Base-by-base conservation (phyloP, 1,140 invertebrate genomes). In the Caenorhabditis briggsae region DNA sequence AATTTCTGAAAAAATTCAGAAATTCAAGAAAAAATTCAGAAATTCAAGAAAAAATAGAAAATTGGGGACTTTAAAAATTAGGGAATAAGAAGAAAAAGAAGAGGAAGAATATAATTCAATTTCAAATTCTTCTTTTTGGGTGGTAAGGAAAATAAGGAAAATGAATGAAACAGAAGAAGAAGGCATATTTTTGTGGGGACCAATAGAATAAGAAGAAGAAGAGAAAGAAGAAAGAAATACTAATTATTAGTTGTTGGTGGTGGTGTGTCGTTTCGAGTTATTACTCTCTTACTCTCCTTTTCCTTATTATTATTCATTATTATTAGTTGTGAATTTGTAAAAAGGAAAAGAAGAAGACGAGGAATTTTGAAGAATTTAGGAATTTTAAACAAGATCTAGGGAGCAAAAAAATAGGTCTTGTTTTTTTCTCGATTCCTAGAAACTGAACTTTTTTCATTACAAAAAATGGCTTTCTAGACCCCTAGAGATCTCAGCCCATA, bases 201-300 rank as follows among this genome's bases (percentile, higher is more conserved):
- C 18, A 18, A 25, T n/a, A 74, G 18, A n/a, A 48, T 18, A 18
- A 74, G 16, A 48, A n/a, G 46, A 48, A 46, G 8, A 46, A n/a
- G 9, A 48, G 46, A 5, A 18, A 46, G 41, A 46, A 43, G 9
- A n/a, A 48, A 23, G 61, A 65, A 65, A 65, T 65, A 65, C 61
- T 65, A 65, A 65, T 65, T 65, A 65, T 65, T 65, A 65, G 61
- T 65, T 33, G 33, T 33, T 33, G 23, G 25, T 25, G 25, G 20
- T 12, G 16, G 61, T 65, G 23, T 11, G 61, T 65, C 16, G 61
- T 23, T 65, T 65, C 18, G 41, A 74, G 41, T 14, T 46, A 14
- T 65, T 33, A 53, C 50, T 53, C 50, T 53, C 50, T 53, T 16
- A 33, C 61, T 41, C 25, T 14, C 41, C 16, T 59, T 59, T n/a